Evolutionary conservation across 1,140 invertebrate genomes (phyloP).

Genomic region (Habropoda laboriosa): DNA sequence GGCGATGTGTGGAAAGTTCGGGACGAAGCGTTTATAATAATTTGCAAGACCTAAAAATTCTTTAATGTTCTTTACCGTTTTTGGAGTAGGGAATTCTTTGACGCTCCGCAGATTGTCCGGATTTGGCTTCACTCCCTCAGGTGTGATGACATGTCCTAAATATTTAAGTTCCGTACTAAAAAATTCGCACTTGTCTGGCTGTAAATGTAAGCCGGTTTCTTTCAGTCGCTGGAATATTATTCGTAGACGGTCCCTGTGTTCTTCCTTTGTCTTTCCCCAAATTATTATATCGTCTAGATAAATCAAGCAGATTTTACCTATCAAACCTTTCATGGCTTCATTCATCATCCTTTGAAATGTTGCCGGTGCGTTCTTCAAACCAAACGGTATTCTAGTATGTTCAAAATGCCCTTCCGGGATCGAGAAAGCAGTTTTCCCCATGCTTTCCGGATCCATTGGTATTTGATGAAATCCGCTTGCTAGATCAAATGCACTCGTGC

Average conservation of each 20-base stretch:
- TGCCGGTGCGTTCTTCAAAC: slow-evolving; percentile 5
- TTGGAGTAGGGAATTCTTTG: not conserved
- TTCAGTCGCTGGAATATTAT: slow-evolving; percentile 1
- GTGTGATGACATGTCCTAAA: not conserved
- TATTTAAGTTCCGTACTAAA: not conserved
- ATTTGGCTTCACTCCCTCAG: not conserved
- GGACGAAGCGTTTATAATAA: not conserved
- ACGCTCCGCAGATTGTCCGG: not conserved
- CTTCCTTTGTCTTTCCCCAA: not conserved
- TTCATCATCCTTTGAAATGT: slow-evolving; percentile 7
- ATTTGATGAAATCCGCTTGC: slow-evolving; percentile 20
- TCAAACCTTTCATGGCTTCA: not conserved
- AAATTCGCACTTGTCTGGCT: no score
- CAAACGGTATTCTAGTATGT: slow-evolving; percentile 16
- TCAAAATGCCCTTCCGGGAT: slow-evolving; percentile 12
- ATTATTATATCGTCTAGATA: slow-evolving; percentile 30
- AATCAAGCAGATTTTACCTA: slow-evolving; percentile 13
- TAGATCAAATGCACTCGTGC: not conserved
- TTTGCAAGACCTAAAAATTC: slow-evolving; percentile 8
- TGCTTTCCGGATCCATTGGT: not conserved
- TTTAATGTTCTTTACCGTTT: not conserved
- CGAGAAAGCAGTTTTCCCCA: not conserved
- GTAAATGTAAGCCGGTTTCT: not conserved
- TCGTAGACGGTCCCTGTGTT: not conserved
- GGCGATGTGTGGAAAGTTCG: not conserved